Evolutionary conservation across 2,888 invertebrate genomes (phyloP).

Genomic region (Calliphora vomitoria): DNA sequence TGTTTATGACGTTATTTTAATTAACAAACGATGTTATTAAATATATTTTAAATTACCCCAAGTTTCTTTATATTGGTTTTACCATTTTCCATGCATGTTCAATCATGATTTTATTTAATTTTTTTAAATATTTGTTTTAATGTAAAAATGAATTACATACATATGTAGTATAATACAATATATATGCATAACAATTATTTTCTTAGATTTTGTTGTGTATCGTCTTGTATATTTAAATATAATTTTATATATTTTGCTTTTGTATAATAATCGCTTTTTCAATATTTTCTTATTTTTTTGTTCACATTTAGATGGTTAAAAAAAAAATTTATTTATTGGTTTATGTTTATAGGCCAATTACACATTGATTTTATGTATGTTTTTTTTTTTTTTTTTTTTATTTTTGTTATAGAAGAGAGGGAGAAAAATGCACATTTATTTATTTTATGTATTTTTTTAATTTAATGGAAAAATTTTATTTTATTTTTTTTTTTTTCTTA

Average conservation of each 20-base stretch:
- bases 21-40: neutral
- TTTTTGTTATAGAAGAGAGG: conserved; percentile 41
- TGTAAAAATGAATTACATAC: conserved; percentile 72
- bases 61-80: neutral
- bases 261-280: conserved; percentile 60
- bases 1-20: too few relatives aligned
- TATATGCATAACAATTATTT: conserved; percentile 72
- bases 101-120: conserved; percentile 6
- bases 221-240: conserved; percentile 65
- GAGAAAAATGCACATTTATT: conserved; percentile 69
- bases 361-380: conserved; percentile 27
- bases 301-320: conserved; percentile 75
- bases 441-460: conserved; percentile 51
- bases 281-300: conserved; percentile 49
- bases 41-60: neutral
- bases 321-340: conserved; percentile 64
- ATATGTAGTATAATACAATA: conserved; percentile 64
- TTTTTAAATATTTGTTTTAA: neutral
- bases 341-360: conserved; percentile 57
- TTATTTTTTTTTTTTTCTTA: conserved; percentile 38
- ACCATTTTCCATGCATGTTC: neutral
- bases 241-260: conserved; percentile 40
- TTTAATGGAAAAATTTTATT: conserved; percentile 43
- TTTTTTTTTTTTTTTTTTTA: neutral
- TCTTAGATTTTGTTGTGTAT: conserved; percentile 40